These are phyloP conservation scores for Pollenia labialis DNA, from an alignment of 2,888 invertebrate species.

Conservation along the genomic window DNA sequence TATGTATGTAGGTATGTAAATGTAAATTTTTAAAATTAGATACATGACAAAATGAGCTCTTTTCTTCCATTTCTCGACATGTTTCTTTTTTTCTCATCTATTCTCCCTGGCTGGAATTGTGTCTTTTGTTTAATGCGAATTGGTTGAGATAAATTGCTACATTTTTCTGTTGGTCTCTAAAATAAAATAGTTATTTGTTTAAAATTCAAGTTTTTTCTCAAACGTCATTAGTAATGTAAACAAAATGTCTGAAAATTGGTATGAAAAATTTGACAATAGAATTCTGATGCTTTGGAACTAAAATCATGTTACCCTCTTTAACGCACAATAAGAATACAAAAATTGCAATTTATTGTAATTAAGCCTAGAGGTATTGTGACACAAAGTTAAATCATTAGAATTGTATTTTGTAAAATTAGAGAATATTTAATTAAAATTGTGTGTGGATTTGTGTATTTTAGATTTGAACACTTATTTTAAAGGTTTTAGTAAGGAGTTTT, in stretches of 20 bases:
- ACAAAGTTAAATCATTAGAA: not conserved
- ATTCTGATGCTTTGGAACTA: constrained; percentile 4
- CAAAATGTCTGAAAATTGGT: constrained; percentile 38
- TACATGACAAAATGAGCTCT: constrained; percentile 29
- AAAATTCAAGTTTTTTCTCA: constrained; percentile 28
- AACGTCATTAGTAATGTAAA: constrained; percentile 47
- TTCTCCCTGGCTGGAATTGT: not conserved
- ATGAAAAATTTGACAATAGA: not conserved
- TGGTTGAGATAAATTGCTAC: constrained; percentile 25
- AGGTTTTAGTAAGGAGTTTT: no score
- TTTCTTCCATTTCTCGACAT: constrained; percentile 2
- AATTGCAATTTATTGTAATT: constrained; percentile 25
- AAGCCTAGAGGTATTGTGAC: not conserved
- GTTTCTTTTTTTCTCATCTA: not conserved
- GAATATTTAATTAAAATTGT: no score
- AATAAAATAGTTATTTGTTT: constrained; percentile 23
- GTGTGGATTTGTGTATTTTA: no score
- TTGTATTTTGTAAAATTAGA: not conserved
- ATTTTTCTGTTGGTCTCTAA: constrained; percentile 6
- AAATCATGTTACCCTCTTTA: constrained; percentile 20
- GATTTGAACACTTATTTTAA: no score
- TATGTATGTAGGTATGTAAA: not conserved
- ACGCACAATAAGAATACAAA: constrained; percentile 1
- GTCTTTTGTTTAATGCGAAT: constrained; percentile 31
- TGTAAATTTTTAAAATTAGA: constrained; percentile 35